A percentile compares a stretch with the other conserved stretches of the same genome.
These are phyloP conservation scores for Leistus spinibarbis DNA, from an alignment of 2,888 invertebrate genomes.

Conservation along the genomic window DNA sequence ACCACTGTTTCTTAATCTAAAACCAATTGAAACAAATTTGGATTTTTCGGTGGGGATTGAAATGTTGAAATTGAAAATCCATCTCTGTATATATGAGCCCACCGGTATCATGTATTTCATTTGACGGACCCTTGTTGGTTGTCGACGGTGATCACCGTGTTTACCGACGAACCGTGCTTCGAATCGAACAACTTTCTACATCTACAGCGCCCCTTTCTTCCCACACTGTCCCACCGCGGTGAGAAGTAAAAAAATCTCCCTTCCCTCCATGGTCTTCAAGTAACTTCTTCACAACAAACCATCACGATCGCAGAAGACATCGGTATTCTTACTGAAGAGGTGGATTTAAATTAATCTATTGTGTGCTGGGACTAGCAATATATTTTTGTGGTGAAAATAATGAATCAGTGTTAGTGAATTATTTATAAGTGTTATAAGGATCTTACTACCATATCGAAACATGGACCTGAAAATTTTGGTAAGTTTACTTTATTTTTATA, in stretches of 20 bases:
- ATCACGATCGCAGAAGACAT: conserved; percentile 19
- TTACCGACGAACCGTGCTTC: neutral
- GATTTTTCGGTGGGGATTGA: neutral
- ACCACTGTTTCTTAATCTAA: neutral
- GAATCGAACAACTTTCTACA: conserved; percentile 31
- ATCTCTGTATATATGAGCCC: neutral
- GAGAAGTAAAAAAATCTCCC: conserved; percentile 15
- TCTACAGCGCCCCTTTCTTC: conserved; percentile 37
- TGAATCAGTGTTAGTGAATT: neutral
- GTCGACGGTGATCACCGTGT: neutral
- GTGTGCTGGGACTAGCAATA: neutral
- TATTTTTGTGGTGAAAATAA: neutral
- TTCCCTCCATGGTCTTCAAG: neutral
- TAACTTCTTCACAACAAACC: conserved; percentile 24
- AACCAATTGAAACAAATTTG: neutral
- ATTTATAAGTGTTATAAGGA: neutral
- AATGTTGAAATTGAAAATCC: neutral
- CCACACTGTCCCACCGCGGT: conserved; percentile 23
- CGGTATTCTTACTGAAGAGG: conserved; percentile 24
- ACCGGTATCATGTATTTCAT: neutral
- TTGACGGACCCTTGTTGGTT: neutral
- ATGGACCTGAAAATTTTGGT: neutral
- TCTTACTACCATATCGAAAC: neutral
- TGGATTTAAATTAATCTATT: conserved; percentile 4
- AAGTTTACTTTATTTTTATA: neutral